Conservation (phyloP, 2,888 invertebrate species). For the Nemapogon koenigi region DNA sequence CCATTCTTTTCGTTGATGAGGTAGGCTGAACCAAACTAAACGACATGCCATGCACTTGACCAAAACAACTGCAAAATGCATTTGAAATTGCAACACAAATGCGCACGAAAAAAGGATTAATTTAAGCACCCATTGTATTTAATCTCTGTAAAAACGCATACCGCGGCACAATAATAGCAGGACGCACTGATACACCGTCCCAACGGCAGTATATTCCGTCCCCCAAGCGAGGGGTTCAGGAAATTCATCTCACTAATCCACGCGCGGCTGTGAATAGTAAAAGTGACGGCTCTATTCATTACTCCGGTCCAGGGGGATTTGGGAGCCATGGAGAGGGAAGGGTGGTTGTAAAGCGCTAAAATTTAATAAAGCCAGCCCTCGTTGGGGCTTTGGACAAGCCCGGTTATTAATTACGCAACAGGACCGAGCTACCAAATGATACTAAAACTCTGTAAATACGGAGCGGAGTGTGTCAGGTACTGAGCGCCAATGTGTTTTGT, state of each 20-base stretch:
- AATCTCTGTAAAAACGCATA: no score
- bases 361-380: conserved; percentile 54
- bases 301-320: not conserved
- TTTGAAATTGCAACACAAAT: no score
- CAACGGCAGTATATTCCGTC: conserved; percentile 31
- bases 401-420: conserved; percentile 49
- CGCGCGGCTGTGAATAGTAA: conserved; percentile 54
- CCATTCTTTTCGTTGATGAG: no score
- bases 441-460: not conserved
- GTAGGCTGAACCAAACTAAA: no score
- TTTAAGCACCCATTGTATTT: no score
- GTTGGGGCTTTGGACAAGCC: conserved; percentile 38
- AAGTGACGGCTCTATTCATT: conserved; percentile 61
- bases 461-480: no score
- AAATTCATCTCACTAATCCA: conserved; percentile 60
- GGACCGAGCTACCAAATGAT: conserved; percentile 7
- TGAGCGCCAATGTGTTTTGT: no score
- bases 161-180: no score
- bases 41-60: no score
- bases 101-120: no score
- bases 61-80: no score
- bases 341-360: conserved; percentile 50
- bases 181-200: no score
- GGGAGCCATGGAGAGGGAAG: conserved; percentile 17
- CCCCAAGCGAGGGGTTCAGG: conserved; percentile 33